These are phyloP conservation scores for Mamestra brassicae DNA, from an alignment of 2,888 invertebrate genomes.

Conservation along the genomic window DNA sequence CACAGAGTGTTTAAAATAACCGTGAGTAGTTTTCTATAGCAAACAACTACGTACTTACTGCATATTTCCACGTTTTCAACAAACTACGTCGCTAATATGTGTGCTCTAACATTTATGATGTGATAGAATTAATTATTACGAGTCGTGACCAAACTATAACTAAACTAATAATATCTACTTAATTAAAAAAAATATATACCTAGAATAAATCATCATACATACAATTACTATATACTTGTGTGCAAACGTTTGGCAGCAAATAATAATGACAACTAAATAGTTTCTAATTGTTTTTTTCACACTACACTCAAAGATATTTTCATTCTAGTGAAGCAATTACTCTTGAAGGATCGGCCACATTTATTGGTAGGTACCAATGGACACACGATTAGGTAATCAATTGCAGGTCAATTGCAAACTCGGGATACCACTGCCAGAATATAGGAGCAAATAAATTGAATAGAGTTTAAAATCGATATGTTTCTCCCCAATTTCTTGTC, in stretches of 20 bases:
- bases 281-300: background rate
- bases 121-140: background rate
- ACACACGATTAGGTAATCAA: background rate
- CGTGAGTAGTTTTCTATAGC: constrained; percentile 36
- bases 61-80: constrained; percentile 29
- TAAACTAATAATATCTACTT: constrained; percentile 3
- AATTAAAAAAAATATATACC: constrained; percentile 11
- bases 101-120: constrained; percentile 27
- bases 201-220: background rate
- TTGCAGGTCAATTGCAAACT: constrained; percentile 9
- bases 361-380: constrained; percentile 16
- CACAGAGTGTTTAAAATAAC: constrained; percentile 35
- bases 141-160: constrained; percentile 19
- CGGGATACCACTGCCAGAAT: background rate
- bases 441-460: constrained; percentile 8
- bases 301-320: background rate
- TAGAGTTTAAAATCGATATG: background rate
- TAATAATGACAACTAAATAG: background rate
- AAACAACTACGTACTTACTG: constrained; percentile 22
- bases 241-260: constrained; percentile 8
- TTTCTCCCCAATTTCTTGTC: constrained; percentile 1
- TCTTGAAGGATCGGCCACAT: background rate
- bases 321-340: background rate
- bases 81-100: constrained; percentile 24
- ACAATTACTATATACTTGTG: background rate